Evolutionary conservation across 2,888 invertebrate genomes (phyloP).

Genomic region (Noctua fimbriata): DNA sequence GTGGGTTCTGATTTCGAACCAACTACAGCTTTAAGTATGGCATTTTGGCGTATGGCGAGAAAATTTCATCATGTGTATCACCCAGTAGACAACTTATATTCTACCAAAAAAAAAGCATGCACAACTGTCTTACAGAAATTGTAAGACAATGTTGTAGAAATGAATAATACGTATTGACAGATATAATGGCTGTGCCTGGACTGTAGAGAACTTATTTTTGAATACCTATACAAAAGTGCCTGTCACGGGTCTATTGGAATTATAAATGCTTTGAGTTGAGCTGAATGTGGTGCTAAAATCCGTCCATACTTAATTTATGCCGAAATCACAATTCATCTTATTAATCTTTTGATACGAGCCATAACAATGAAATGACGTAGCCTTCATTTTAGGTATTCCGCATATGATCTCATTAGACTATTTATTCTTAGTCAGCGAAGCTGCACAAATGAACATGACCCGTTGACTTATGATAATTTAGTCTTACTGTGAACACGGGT

Average conservation of each 20-base stretch:
- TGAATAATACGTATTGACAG: not conserved
- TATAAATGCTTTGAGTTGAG: no score
- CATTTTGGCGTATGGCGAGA: not conserved
- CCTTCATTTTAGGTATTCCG: constrained; percentile 32
- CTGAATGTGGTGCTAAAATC: no score
- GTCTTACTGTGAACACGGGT: constrained; percentile 21
- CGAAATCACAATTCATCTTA: not conserved
- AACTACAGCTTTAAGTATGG: not conserved
- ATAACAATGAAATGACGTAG: constrained; percentile 38
- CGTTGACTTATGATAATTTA: constrained; percentile 49
- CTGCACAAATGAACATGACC: constrained; percentile 29
- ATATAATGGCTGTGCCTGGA: no score
- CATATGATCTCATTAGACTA: constrained; percentile 49
- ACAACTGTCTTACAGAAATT: not conserved
- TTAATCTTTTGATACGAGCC: constrained; percentile 10
- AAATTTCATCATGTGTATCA: no score
- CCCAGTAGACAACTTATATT: not conserved
- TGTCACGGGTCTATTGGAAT: no score
- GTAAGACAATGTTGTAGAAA: not conserved
- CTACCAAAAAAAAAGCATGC: not conserved
- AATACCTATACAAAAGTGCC: no score
- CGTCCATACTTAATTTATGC: not conserved
- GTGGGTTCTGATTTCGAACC: not conserved
- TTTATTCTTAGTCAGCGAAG: constrained; percentile 41
- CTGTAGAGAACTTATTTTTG: no score